Evolutionary conservation across 2,113 vertebrate species (phyloP), one percentile per base, ranked within the genome.

Genomic region (Scomber scombrus): DNA sequence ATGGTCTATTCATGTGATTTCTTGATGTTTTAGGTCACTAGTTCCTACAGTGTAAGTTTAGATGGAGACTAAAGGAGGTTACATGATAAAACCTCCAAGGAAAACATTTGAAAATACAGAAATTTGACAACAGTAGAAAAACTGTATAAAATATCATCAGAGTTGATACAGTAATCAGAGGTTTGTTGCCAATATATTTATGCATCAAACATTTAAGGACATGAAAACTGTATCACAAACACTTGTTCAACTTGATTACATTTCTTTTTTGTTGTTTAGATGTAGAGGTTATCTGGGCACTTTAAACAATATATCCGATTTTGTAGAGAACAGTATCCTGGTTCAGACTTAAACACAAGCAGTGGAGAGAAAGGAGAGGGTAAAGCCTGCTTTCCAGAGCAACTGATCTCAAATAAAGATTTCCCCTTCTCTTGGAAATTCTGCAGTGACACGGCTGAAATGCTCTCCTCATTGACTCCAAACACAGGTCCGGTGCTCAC

Each of bases 351-450:
- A 29, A n/a, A 62, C 49, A 31, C 67, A 64, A 60, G 84, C 80
- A 45, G 66, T 19, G 21, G 74, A 75, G 55, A 62, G 75, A 77
- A 73, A 79, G 63, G 52, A 73, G 70, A 66, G 60, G 52, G 84
- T 29, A 70, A 81, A 31, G 78, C 58, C 73, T 65, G 21, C 77
- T 93, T 87, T 89, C 86, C 85, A 81, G 74, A 89, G 90, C 71
- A 88, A 89, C 78, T 3, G 70, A 85, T 83, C 91, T 93, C 93
- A 97, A 97, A 97, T 98, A 83, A 97, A 97, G 96, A 97, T 97
- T 97, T 97, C 81, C 91, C 86, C 89, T 93, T 91, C 92, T 93
- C 23, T 75, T 78, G 75, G 80, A 94, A 83, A 87, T 91, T 82
- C 74, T 80, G 89, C 40, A 83, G 92, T 97, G 96, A 97, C 97